phyloP scores from a whole-genome alignment of 2,797 vertebrate genomes.

The Betta splendens region DNA sequence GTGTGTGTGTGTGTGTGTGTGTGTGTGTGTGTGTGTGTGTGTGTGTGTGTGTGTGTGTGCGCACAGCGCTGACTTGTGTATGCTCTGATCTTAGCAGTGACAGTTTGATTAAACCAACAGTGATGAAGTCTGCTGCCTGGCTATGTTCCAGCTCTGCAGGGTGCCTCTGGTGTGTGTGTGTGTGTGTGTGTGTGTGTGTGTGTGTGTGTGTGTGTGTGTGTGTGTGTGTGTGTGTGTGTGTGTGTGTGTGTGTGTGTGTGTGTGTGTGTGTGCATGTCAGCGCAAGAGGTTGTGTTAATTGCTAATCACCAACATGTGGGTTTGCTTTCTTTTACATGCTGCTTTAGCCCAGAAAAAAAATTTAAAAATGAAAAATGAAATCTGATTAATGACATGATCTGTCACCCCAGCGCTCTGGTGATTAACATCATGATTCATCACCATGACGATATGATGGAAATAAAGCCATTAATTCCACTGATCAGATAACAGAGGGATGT shows the following conservation, averaged over 20 bases:
- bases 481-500: slow-evolving; percentile 62
- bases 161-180: slow-evolving; percentile 33
- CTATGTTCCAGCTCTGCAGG: slow-evolving; percentile 59
- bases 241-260: slow-evolving; percentile 30
- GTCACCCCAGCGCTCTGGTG: slow-evolving; percentile 72
- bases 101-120: slow-evolving; percentile 66
- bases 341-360: slow-evolving; percentile 45
- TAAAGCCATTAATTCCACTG: slow-evolving; percentile 80
- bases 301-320: slow-evolving; percentile 71
- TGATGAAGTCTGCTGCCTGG: slow-evolving; percentile 61
- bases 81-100: slow-evolving; percentile 45
- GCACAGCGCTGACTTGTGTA: slow-evolving; percentile 9
- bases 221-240: slow-evolving; percentile 26
- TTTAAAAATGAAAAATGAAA: too few species aligned
- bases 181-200: slow-evolving; percentile 23
- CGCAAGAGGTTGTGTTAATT: slow-evolving; percentile 59
- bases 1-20: not conserved
- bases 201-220: slow-evolving; percentile 22
- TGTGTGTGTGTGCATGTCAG: slow-evolving; percentile 28
- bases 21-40: slow-evolving; percentile 6
- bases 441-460: slow-evolving; percentile 76
- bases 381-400: slow-evolving; percentile 76
- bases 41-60: slow-evolving; percentile 4
- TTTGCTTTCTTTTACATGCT: slow-evolving; percentile 66
- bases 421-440: slow-evolving; percentile 82